Evolutionary conservation across 2,113 vertebrate species (phyloP), one percentile per base, ranked within the genome.

Genomic region (Oreotrochilus melanogaster): DNA sequence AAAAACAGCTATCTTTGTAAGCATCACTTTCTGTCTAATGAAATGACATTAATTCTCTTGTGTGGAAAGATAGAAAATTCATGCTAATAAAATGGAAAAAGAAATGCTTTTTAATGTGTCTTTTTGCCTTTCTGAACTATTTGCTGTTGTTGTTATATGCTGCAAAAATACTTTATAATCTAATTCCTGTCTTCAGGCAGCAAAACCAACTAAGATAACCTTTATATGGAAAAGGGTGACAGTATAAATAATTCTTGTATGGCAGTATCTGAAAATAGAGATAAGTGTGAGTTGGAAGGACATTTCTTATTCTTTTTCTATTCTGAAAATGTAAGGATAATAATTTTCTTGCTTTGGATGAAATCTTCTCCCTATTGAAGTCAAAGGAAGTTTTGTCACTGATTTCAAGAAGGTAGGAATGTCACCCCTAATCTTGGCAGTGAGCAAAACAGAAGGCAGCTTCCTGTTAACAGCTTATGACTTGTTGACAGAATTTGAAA

Each of bases 401-500:
- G 56, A 82, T 75, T 87, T 95, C 65, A 82, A 73, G 45, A 71
- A 35, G 4, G 11, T 89, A 71, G 78, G 66, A 89, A 91, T 75
- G 81, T 95, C 78, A 86, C 18, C 61, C 39, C 45, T 87, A 81
- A 65, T 95, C 61, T 85, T 83, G 82, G 67, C 93, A 89, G 53
- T 2, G 18, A 82, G 53, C 31, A 72, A 65, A 76, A 57, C 64
- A 95, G 85, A 95, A 58, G 85, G 54, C 24, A 88, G 50, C n/a
- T 95, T 97, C 78, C 76, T 75, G n/a, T 60, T 89, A 86, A 88
- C 57, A 89, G 61, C 64, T 83, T 93, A 86, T 83, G 73, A 84
- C 81, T 78, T 76, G 87, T 58, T 95, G 66, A 71, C 84, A 96
- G 85, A 93, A 71, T 92, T 78, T 91, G 47, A 89, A 95, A 89